Evolutionary conservation across 2,797 vertebrate species (phyloP), one percentile per base, ranked within the genome.

Genomic region (Staurois parvus): DNA sequence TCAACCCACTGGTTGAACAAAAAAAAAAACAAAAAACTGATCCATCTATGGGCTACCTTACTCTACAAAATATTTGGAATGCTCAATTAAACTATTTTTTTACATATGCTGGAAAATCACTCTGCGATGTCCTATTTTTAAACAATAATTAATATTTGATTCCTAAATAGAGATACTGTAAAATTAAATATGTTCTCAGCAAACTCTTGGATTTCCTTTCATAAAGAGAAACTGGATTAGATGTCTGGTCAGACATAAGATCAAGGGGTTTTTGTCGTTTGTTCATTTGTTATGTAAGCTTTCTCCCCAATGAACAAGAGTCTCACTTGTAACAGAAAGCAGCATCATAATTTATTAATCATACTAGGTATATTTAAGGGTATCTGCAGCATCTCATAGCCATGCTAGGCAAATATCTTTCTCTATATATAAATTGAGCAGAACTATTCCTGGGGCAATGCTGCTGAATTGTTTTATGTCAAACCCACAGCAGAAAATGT

Each of bases 321-420:
- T 81, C 70, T 30, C 30, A 34, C 52, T 70, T 68, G 32, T 37
- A 72, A 59, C 21, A 80, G 70, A 72, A 72, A 62, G 52, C 32
- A 10, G 69, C n/a, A 62, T 73, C 69, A 81, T 73, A 62, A 72
- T 81, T 64, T 81, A 72, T 62, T 81, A 24, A 73, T 81, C 69
- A 29, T 62, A 40, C 69, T 40, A 64, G 79, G 69, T 29, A 81
- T 26, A 24, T 81, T 56, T 52, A 30, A 75, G 45, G 4, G 45
- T 40, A 62, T 59, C 67, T 52, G 17, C 28, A 79, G 29, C 30
- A 52, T 80, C 15, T 72, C 13, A 29, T 72, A 40, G n/a, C 28
- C 79, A 42, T 62, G 37, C 70, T 62, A 64, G 17, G 79, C 42
- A 59, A 72, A 81, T 81, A 81, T 72, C 52, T 42, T 42, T 42